Conservation (phyloP, 2,888 invertebrate species). For the Phymatocera aterrima region DNA sequence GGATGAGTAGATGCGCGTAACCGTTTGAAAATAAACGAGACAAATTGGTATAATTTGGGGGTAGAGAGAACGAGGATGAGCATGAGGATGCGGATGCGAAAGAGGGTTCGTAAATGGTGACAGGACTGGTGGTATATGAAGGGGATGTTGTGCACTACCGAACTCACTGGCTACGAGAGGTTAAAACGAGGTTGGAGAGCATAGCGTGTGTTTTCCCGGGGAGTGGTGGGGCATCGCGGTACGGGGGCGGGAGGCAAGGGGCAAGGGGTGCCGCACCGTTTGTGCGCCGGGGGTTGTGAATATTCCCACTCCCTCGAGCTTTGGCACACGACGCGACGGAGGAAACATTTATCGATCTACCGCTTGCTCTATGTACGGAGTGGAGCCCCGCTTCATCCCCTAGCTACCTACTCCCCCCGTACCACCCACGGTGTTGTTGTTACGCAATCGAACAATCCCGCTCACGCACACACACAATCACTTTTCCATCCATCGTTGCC, state of each 20-base stretch:
- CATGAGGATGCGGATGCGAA: slow-evolving; percentile 3
- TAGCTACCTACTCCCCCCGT: slow-evolving; percentile 11
- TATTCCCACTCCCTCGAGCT: slow-evolving; percentile 33
- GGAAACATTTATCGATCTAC: slow-evolving; percentile 48
- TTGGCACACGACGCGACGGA: slow-evolving; percentile 45
- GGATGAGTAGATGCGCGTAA: background rate
- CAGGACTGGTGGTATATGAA: background rate
- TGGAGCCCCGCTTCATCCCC: background rate
- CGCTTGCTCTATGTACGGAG: background rate
- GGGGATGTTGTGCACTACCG: slow-evolving; percentile 25
- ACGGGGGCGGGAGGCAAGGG: background rate
- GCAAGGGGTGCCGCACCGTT: slow-evolving; percentile 9
- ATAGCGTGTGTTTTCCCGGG: slow-evolving; percentile 31
- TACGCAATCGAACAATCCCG: slow-evolving; percentile 45
- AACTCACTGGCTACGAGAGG: slow-evolving; percentile 32
- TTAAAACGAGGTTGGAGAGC: slow-evolving; percentile 19
- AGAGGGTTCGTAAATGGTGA: slow-evolving; percentile 27
- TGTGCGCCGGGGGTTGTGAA: background rate
- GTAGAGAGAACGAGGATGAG: background rate
- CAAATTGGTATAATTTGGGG: slow-evolving; percentile 45
- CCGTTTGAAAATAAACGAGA: slow-evolving; percentile 45
- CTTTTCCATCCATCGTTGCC: background rate
- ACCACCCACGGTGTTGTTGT: slow-evolving; percentile 37
- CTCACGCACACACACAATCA: background rate
- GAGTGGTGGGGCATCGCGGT: slow-evolving; percentile 12